These are phyloP conservation scores for Nemurella pictetii DNA, from an alignment of 2,888 invertebrate genomes.

Conservation along the genomic window DNA sequence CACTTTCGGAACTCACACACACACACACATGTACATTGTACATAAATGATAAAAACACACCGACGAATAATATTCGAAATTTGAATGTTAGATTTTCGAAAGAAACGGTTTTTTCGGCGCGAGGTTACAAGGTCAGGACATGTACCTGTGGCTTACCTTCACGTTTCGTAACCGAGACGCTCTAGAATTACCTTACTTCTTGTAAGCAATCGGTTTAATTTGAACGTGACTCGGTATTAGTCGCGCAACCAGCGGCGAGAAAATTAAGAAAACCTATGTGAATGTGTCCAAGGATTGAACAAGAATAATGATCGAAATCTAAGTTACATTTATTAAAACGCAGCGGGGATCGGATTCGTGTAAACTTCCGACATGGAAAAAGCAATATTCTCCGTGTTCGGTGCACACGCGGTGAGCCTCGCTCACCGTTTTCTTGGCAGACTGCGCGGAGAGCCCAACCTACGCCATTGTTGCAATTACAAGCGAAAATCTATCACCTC, in stretches of 20 bases:
- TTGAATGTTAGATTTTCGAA: background rate
- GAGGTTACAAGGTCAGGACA: background rate
- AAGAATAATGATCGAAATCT: background rate
- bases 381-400: background rate
- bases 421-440: too few species aligned
- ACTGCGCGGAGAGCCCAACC: background rate
- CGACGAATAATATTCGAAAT: background rate
- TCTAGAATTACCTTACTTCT: background rate
- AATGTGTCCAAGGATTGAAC: background rate
- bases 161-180: background rate
- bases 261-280: constrained; percentile 4
- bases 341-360: constrained; percentile 8
- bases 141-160: background rate
- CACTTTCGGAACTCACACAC: too few species aligned
- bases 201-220: background rate
- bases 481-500: background rate
- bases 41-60: background rate
- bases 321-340: background rate
- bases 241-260: background rate
- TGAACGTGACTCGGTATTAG: background rate
- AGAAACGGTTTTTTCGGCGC: background rate
- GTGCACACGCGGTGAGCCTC: too few species aligned
- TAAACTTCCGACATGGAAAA: background rate
- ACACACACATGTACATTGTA: too few species aligned
- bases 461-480: background rate